phyloP scores from a whole-genome alignment of 92 coral and sea anemone species.

The Phymanthus crucifer region DNA sequence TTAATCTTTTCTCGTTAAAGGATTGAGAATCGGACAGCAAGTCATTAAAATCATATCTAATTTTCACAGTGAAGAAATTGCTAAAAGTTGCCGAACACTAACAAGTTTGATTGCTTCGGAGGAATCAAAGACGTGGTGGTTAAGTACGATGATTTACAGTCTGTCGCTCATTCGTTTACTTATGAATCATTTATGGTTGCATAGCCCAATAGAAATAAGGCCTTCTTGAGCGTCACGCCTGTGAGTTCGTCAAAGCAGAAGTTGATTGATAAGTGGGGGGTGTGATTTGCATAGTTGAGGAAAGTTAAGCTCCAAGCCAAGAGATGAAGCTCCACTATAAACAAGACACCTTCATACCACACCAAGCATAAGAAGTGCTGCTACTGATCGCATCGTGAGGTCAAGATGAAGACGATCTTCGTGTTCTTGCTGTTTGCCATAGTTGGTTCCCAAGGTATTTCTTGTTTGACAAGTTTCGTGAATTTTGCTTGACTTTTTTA shows the following conservation, averaged over 20 bases:
- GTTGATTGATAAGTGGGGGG: neutral
- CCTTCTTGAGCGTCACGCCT: neutral
- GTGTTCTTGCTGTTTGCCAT: neutral
- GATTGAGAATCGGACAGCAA: neutral
- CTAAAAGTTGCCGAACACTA: neutral
- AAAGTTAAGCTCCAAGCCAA: neutral
- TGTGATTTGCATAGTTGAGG: constrained; percentile 1
- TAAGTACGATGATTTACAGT: neutral
- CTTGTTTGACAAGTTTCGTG: neutral
- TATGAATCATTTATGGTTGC: neutral
- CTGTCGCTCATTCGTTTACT: neutral
- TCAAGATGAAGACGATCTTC: neutral
- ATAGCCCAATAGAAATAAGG: neutral
- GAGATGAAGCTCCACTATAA: neutral
- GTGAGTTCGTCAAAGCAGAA: neutral
- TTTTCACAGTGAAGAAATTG: neutral
- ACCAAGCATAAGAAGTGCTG: neutral
- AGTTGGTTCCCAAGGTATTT: neutral
- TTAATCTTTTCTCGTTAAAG: neutral
- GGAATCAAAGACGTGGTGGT: neutral
- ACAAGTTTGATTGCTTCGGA: neutral
- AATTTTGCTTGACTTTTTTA: neutral
- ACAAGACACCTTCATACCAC: neutral
- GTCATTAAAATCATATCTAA: neutral
- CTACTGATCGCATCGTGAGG: neutral